Evolutionary conservation across 2,113 vertebrate genomes (phyloP), one percentile per base, ranked within the genome.

Genomic region (Mormyrus lacerda): DNA sequence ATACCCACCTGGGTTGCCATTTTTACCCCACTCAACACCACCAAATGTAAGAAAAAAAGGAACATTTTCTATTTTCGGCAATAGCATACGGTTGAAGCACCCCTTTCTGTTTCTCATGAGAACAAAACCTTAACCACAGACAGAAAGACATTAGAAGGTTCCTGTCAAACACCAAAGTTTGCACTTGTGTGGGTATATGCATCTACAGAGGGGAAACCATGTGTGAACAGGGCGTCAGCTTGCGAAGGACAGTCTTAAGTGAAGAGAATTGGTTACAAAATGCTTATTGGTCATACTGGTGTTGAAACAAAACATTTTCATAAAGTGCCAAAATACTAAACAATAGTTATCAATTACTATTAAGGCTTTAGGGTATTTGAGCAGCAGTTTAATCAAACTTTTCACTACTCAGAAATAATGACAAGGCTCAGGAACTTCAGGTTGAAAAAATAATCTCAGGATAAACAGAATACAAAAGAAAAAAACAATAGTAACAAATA

Each of bases 301-400:
- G 44, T 89, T 90, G 88, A 88, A 79, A 79, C 4, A 53, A 85
- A 91, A 88, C 48, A 85, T 76, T 90, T 45, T 27, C 21, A 89
- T 87, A 76, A 89, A 91, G 89, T 91, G 92, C 90, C 53, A 93
- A 65, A 91, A 87, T 58, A 87, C 35, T 87, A 87, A 87, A 87
- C 91, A 92, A 93, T 92, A 93, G 90, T 91, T 91, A 89, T 93
- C 91, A 27, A 89, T 89, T 91, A 94, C 92, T 94, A 90, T 93
- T 96, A 96, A 96, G 95, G 96, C 96, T 96, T 96, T 88, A 92
- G 94, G 96, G 96, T 95, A 90, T 95, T 94, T 92, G 91, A 96
- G 95, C 95, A 96, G 96, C 96, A 95, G 92, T 94, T 93, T 92
- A 93, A 93, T 93, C 93, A 95, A 87, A 95, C 95, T 94, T 95